phyloP scores from a whole-genome alignment of 2,797 vertebrate genomes.

The Sus cebifrons region DNA sequence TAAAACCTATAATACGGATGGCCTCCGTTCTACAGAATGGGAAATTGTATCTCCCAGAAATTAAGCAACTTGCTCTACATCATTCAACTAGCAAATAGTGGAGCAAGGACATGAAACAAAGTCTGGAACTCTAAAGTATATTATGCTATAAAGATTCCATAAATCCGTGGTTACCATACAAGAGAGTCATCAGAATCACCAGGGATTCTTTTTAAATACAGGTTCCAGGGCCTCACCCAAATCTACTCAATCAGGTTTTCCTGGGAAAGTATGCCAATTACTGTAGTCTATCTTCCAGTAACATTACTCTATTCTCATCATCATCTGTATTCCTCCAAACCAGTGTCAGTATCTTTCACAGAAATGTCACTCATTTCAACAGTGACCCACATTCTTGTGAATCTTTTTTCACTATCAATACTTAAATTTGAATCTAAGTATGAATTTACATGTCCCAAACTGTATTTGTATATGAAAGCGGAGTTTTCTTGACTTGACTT shows the following conservation, averaged over 20 bases:
- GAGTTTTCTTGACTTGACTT: conserved; percentile 37
- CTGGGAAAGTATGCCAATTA: background rate
- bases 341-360: background rate
- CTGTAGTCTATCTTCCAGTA: background rate
- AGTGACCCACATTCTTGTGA: background rate
- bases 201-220: conserved; percentile 52
- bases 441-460: background rate
- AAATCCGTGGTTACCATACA: background rate
- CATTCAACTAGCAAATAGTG: background rate
- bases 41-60: background rate
- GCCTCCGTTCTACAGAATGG: background rate
- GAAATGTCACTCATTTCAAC: background rate
- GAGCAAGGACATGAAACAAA: background rate
- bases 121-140: background rate
- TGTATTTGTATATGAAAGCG: background rate
- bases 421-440: background rate
- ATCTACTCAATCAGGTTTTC: background rate
- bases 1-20: background rate
- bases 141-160: conserved; percentile 13
- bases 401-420: background rate
- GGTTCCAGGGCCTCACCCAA: background rate
- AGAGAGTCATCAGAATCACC: background rate
- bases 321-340: background rate
- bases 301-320: background rate
- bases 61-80: background rate